These are phyloP conservation scores for Corticium candelabrum DNA, from an alignment of 37 sponge, comb jelly and placozoan genomes.

Conservation along the genomic window DNA sequence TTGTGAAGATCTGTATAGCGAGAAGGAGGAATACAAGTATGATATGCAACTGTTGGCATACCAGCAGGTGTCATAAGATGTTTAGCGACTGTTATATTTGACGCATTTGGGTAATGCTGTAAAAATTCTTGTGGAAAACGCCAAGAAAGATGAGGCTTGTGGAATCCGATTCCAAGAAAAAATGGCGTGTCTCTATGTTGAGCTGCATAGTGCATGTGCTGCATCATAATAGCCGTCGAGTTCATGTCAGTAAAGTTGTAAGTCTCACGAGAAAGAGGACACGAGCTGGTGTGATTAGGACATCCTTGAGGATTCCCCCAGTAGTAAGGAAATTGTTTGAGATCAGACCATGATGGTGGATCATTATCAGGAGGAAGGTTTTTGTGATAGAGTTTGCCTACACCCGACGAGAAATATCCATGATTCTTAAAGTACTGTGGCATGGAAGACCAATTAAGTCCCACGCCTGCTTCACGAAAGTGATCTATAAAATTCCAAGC, in stretches of 20 bases:
- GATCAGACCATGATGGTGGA: slow-evolving; percentile 17
- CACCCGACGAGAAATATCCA: slow-evolving; percentile 17
- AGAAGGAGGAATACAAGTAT: no score
- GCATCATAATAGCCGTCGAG: not conserved
- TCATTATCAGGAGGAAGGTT: slow-evolving; percentile 14
- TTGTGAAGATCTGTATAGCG: no score
- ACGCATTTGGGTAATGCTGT: slow-evolving; percentile 17
- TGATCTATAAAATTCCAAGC: slow-evolving; percentile 10
- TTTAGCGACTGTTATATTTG: not conserved
- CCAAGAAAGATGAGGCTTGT: slow-evolving; percentile 36
- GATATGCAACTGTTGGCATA: slow-evolving; percentile 25
- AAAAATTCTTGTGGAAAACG: slow-evolving; percentile 10
- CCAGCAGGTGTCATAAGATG: slow-evolving; percentile 5
- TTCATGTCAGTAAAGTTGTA: slow-evolving; percentile 11
- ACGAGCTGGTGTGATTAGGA: slow-evolving; percentile 10
- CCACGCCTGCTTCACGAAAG: slow-evolving; percentile 8
- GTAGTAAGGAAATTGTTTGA: slow-evolving; percentile 19
- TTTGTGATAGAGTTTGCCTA: slow-evolving; percentile 17
- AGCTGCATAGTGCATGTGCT: slow-evolving; percentile 7
- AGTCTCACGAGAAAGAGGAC: not conserved
- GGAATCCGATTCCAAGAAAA: slow-evolving; percentile 32
- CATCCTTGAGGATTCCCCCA: not conserved
- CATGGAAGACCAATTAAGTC: slow-evolving; percentile 18
- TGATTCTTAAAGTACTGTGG: slow-evolving; percentile 23
- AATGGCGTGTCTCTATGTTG: slow-evolving; percentile 12